A percentile compares a stretch with the other conserved stretches of the same genome.
Conservation (phyloP, 2,797 vertebrate species). For the Karalla daura region DNA sequence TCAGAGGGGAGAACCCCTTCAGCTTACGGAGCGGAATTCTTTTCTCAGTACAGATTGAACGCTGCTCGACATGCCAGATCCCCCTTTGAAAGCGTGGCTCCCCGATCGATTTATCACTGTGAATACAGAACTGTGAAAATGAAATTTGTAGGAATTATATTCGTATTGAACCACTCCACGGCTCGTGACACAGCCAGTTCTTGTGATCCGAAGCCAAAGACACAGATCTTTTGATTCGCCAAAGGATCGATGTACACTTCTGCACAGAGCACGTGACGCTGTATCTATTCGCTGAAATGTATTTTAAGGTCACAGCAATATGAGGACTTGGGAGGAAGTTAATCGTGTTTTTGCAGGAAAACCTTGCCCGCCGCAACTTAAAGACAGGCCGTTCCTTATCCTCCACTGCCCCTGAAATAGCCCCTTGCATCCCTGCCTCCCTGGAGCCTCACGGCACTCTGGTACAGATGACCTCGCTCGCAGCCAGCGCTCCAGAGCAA, state of each 20-base stretch:
- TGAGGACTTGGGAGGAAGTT: constrained; percentile 9
- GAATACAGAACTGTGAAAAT: not conserved
- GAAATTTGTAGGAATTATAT: not conserved
- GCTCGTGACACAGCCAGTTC: no score
- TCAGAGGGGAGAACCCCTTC: no score
- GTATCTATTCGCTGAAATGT: not conserved
- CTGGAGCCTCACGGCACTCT: constrained; percentile 46
- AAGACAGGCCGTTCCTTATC: constrained; percentile 33
- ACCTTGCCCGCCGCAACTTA: constrained; percentile 27
- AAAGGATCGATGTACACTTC: not conserved
- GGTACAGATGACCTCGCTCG: constrained; percentile 69
- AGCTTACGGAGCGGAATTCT: not conserved
- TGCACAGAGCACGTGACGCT: no score
- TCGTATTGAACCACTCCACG: not conserved
- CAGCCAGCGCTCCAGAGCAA: constrained; percentile 58
- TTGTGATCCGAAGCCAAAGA: not conserved
- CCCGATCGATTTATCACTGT: not conserved
- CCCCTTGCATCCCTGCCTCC: constrained; percentile 40
- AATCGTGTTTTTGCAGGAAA: constrained; percentile 31
- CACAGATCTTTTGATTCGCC: not conserved
- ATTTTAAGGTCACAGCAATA: not conserved
- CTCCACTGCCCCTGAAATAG: constrained; percentile 43
- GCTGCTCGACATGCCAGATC: not conserved
- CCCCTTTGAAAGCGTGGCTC: not conserved
- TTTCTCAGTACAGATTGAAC: no score